Percentiles rank a stretch among this genome's conserved stretches.
Conservation (phyloP, 2,113 vertebrate genomes). For the Seriola dumerili region DNA sequence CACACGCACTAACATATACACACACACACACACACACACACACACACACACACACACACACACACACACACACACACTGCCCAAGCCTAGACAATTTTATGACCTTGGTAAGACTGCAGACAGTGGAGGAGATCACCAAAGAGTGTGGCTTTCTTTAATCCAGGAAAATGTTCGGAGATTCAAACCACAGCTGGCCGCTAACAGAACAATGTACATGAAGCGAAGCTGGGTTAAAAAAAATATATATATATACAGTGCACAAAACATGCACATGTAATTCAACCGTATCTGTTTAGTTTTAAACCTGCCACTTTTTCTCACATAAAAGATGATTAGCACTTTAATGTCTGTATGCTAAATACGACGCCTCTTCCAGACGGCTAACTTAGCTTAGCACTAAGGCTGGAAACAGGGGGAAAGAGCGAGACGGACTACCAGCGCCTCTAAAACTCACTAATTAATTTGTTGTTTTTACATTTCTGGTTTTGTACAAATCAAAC, state of each 20-base stretch:
- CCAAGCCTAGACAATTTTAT: conserved; percentile 45
- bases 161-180: conserved; percentile 41
- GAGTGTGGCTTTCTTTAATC: conserved; percentile 45
- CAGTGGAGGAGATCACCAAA: conserved; percentile 53
- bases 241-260: neutral
- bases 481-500: neutral
- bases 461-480: neutral
- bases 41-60: conserved; percentile 28
- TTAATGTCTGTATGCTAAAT: too few relatives aligned
- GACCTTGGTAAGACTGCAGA: conserved; percentile 65
- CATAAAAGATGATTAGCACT: too few relatives aligned
- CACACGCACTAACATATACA: conserved; percentile 26
- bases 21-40: conserved; percentile 19
- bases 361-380: neutral
- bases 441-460: neutral
- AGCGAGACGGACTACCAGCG: neutral
- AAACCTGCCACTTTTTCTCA: neutral
- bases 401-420: neutral
- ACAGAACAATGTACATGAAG: conserved; percentile 16
- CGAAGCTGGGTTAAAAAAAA: neutral
- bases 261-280: neutral
- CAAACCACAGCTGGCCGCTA: conserved; percentile 34
- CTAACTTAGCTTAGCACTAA: neutral
- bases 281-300: neutral
- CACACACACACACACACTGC: conserved; percentile 7